Evolutionary conservation across 2,797 vertebrate genomes (phyloP).

Genomic region (Alca torda): DNA sequence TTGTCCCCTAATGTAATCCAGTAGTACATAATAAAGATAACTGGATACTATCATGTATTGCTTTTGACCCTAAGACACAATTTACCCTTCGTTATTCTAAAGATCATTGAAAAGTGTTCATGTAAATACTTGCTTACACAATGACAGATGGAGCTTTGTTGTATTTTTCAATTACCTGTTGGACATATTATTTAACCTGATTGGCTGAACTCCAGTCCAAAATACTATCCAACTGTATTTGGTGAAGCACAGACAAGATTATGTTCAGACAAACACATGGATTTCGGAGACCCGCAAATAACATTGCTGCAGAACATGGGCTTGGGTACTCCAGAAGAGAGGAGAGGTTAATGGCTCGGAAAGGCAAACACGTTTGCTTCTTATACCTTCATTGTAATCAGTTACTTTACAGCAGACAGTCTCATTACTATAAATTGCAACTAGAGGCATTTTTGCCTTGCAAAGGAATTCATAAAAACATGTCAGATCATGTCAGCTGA

Average conservation of each 20-base stretch:
- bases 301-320: background rate
- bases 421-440: conserved; percentile 69
- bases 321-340: background rate
- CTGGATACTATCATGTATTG: background rate
- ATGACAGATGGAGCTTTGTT: background rate
- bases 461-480: conserved; percentile 64
- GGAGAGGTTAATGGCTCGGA: conserved; percentile 27
- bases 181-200: background rate
- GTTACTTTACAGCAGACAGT: conserved; percentile 50
- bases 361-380: conserved; percentile 29
- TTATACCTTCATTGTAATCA: conserved; percentile 48
- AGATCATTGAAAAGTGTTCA: background rate
- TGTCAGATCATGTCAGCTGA: conserved; percentile 65
- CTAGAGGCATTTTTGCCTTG: conserved; percentile 63
- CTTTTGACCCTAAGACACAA: background rate
- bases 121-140: background rate
- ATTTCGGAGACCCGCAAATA: background rate
- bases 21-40: background rate
- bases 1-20: background rate
- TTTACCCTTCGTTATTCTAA: background rate
- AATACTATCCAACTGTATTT: background rate
- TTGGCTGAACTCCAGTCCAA: background rate
- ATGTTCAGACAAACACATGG: background rate
- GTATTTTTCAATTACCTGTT: background rate
- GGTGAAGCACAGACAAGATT: background rate